phyloP scores from a whole-genome alignment of 2,113 vertebrate genomes.

The Gyps fulvus region DNA sequence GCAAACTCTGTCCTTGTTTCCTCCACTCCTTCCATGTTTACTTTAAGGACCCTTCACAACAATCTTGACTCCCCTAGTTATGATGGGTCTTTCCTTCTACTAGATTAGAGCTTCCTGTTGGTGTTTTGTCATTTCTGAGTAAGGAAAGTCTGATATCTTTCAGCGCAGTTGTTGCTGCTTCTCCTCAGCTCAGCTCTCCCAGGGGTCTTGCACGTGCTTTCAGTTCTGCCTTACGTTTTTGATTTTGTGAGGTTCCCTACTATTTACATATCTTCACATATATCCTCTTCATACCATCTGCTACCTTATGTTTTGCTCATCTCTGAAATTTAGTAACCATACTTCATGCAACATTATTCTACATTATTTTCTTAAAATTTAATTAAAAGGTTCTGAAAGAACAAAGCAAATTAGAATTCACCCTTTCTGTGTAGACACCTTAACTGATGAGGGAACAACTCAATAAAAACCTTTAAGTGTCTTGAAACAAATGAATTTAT shows the following conservation, averaged over 20 bases:
- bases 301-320: conserved; percentile 28
- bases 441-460: neutral
- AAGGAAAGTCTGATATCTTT: neutral
- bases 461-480: neutral
- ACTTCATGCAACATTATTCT: neutral
- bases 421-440: neutral
- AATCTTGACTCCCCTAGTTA: neutral
- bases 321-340: neutral
- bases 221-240: neutral
- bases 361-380: neutral
- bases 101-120: neutral
- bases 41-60: neutral
- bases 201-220: neutral
- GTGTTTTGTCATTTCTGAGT: neutral
- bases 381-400: conserved; percentile 14
- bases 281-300: conserved; percentile 40
- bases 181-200: conserved; percentile 29
- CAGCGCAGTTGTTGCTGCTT: neutral
- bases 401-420: conserved; percentile 1
- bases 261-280: conserved; percentile 37
- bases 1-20: neutral
- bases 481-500: neutral
- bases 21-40: neutral
- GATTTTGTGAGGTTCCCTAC: conserved; percentile 3
- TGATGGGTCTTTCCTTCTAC: neutral